phyloP scores from a whole-genome alignment of 2,113 vertebrate genomes.

The Sturnus vulgaris region DNA sequence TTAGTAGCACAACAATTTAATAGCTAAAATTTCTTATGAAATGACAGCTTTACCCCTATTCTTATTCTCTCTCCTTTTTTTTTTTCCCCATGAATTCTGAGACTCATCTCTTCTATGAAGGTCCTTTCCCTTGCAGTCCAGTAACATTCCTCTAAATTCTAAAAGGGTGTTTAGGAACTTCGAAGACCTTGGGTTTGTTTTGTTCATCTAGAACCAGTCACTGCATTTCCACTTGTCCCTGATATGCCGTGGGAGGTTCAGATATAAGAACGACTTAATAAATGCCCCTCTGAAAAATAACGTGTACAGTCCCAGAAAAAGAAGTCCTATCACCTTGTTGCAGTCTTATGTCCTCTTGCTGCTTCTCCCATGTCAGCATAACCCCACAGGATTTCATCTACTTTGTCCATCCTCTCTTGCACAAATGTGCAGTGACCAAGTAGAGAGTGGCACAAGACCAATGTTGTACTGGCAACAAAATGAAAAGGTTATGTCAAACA shows the following conservation, averaged over 20 bases:
- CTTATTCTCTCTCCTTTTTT: neutral
- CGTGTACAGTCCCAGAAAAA: neutral
- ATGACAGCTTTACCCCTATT: neutral
- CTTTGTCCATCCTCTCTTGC: neutral
- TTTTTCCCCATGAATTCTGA: neutral
- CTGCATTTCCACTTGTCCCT: neutral
- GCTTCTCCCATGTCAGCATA: neutral
- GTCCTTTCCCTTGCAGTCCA: neutral
- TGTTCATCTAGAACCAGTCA: neutral
- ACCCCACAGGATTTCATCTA: neutral
- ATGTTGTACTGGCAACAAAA: neutral
- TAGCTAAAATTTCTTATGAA: neutral
- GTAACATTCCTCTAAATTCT: neutral
- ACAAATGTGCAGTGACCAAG: neutral
- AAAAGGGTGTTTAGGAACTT: neutral
- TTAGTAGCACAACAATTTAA: neutral
- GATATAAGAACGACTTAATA: neutral
- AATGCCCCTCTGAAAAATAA: neutral
- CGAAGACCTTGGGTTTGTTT: neutral
- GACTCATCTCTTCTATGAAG: neutral
- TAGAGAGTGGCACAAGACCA: neutral
- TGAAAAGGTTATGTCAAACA: conserved; percentile 24
- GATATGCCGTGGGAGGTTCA: neutral
- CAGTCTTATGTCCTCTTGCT: neutral
- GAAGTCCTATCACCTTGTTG: neutral